Evolutionary conservation across 53 echinoderm and acorn worm genomes (phyloP).

Genomic region (Temnopleurus reevesii): DNA sequence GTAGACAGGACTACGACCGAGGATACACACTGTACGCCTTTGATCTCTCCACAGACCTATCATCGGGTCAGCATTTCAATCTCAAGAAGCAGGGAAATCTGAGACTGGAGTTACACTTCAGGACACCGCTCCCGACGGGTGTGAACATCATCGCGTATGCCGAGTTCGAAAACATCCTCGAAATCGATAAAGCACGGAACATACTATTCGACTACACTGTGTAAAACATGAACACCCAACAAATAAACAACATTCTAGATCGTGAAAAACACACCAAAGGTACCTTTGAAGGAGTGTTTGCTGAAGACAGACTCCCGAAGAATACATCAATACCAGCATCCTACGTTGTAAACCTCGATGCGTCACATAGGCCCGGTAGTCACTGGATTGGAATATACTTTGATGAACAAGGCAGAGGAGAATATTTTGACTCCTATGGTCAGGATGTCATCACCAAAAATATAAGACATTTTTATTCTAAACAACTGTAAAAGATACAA

Average conservation of each 20-base stretch:
- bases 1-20: slow-evolving; percentile 63
- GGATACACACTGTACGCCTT: slow-evolving; percentile 69
- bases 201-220: slow-evolving; percentile 68
- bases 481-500: background rate
- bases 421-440: slow-evolving; percentile 72
- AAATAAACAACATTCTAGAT: slow-evolving; percentile 7
- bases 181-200: slow-evolving; percentile 62
- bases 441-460: background rate
- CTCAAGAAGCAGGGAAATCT: slow-evolving; percentile 60
- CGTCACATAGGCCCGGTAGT: slow-evolving; percentile 52
- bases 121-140: background rate
- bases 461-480: slow-evolving; percentile 19
- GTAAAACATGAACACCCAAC: slow-evolving; percentile 43
- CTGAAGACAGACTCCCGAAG: slow-evolving; percentile 21
- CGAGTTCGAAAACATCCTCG: slow-evolving; percentile 68
- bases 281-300: slow-evolving; percentile 47
- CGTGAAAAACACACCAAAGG: background rate
- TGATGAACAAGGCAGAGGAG: slow-evolving; percentile 34
- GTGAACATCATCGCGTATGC: slow-evolving; percentile 68
- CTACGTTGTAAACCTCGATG: slow-evolving; percentile 62
- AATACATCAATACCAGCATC: slow-evolving; percentile 40
- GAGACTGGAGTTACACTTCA: slow-evolving; percentile 61
- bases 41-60: slow-evolving; percentile 60
- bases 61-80: slow-evolving; percentile 51
- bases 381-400: slow-evolving; percentile 75